Conservation (phyloP, 1,140 invertebrate species). For the Hormaphis cornu region DNA sequence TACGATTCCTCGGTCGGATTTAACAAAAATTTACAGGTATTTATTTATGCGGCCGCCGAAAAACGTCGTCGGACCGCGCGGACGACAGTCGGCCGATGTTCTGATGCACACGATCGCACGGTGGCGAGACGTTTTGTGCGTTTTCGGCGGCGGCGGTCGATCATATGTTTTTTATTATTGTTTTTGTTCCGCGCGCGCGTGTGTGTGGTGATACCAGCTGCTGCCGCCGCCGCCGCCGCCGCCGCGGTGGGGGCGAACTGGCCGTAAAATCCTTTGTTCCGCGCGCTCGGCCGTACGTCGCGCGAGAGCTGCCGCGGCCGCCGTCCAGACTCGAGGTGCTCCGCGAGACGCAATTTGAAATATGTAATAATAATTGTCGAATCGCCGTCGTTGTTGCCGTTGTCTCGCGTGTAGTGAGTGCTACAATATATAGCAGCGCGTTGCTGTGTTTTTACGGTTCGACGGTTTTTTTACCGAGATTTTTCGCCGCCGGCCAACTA, state of each 20-base stretch:
- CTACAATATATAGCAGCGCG: too few relatives aligned
- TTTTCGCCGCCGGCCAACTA: too few relatives aligned
- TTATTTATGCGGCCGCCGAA: too few relatives aligned
- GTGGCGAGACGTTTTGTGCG: not conserved
- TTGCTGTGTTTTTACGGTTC: too few relatives aligned
- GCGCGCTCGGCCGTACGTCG: conserved; percentile 9
- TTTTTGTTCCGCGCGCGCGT: conserved; percentile 23
- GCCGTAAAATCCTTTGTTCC: conserved; percentile 25
- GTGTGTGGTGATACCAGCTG: conserved; percentile 1
- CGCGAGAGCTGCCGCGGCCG: too few relatives aligned
- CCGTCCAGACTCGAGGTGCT: not conserved
- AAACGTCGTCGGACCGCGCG: not conserved
- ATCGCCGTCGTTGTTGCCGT: not conserved
- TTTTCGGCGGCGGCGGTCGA: not conserved
- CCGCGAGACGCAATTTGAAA: not conserved
- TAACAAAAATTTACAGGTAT: too few relatives aligned
- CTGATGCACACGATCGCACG: not conserved
- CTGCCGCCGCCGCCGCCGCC: not conserved
- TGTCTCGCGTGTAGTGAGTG: too few relatives aligned
- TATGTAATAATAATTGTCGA: too few relatives aligned
- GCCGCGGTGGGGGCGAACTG: not conserved
- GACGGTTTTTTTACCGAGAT: too few relatives aligned
- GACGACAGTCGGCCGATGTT: not conserved
- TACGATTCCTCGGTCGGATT: too few relatives aligned
- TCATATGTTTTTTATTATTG: conserved; percentile 32